Percentiles rank a stretch among this genome's conserved stretches.
These are phyloP conservation scores for Salpingus planirostris DNA, from an alignment of 2,888 invertebrate species.

Conservation along the genomic window DNA sequence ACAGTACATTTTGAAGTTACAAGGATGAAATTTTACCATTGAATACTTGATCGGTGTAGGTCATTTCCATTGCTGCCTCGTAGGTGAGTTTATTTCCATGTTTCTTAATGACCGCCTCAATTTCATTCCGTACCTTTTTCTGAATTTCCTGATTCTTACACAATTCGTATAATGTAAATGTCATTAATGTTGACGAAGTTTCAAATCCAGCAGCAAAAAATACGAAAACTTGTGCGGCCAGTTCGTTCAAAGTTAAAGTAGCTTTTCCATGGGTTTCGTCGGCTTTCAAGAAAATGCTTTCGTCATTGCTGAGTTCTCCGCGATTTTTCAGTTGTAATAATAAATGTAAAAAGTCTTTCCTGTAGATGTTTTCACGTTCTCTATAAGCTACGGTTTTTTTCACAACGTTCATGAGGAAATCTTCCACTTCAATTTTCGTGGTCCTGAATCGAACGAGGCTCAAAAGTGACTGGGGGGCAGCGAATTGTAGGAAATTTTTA, in stretches of 20 bases:
- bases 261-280: background rate
- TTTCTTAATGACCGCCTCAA: slow-evolving; percentile 3
- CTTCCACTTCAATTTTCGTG: slow-evolving; percentile 1
- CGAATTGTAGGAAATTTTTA: slow-evolving; percentile 5
- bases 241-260: slow-evolving; percentile 9
- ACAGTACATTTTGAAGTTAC: too few species aligned
- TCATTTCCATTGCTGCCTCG: slow-evolving; percentile 6
- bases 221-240: slow-evolving; percentile 14
- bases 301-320: slow-evolving; percentile 23
- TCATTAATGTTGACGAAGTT: slow-evolving; percentile 11
- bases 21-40: too few species aligned
- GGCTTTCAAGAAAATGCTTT: slow-evolving; percentile 6
- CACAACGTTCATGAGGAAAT: slow-evolving; percentile 42
- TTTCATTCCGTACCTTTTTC: slow-evolving; percentile 7
- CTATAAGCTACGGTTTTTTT: slow-evolving; percentile 40
- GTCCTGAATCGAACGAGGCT: slow-evolving; percentile 2
- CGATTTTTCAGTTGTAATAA: slow-evolving; percentile 42
- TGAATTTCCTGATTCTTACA: slow-evolving; percentile 8
- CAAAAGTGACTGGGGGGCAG: background rate
- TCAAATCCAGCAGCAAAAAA: slow-evolving; percentile 18
- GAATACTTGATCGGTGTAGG: slow-evolving; percentile 37
- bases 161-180: slow-evolving; percentile 8
- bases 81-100: slow-evolving; percentile 6
- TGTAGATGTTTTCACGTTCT: slow-evolving; percentile 37
- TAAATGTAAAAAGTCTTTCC: slow-evolving; percentile 49